Base-by-base conservation (phyloP, 2,113 vertebrate genomes). In the Xiphophorus maculatus region DNA sequence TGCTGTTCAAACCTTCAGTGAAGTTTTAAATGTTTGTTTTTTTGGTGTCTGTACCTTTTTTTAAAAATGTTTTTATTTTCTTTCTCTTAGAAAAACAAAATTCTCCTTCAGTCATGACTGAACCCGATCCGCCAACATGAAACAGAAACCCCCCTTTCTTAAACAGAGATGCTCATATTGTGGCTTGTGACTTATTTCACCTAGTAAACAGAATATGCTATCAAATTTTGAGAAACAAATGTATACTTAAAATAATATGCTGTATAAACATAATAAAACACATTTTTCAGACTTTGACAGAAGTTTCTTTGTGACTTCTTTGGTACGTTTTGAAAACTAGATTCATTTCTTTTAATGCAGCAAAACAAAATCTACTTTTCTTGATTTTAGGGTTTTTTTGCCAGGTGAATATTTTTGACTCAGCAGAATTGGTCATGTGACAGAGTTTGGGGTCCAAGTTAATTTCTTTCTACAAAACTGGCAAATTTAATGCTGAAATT, bases 241-340 rank as follows among this genome's bases (percentile, higher is more conserved):
- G 93, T 93, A 94, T 93, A 94, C 91, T 93, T 94, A 91, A 91
- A 90, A 90, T 72, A 82, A 93, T 93, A 94, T 93, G 92, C 92
- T 93, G 94, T 94, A 94, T 93, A 93, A 93, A 93, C 83, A 89
- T 90, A 94, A 93, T 93, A 90, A 94, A 91, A 67, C 75, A 88
- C 82, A 91, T 93, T 94, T 94, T 94, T 89, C 93, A 94, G 90
- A 94, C 87, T 93, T 93, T 90, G 88, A 91, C 33, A 71, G 11
- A 3, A 14, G 25, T 48, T 70, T 17, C 48, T 63, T 4, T 28
- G 5, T 54, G 5, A 27, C 42, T 60, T 66, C 5, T 66, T 37
- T 37, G 35, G 35, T 37, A 37, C 2, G 35, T 37, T 37, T 3
- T 37, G 35, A 37, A 11, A 37, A 42, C 14, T 42, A 42, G 40